These are phyloP conservation scores for Brachyptera putata DNA, from an alignment of 2,888 invertebrate genomes.

Conservation along the genomic window DNA sequence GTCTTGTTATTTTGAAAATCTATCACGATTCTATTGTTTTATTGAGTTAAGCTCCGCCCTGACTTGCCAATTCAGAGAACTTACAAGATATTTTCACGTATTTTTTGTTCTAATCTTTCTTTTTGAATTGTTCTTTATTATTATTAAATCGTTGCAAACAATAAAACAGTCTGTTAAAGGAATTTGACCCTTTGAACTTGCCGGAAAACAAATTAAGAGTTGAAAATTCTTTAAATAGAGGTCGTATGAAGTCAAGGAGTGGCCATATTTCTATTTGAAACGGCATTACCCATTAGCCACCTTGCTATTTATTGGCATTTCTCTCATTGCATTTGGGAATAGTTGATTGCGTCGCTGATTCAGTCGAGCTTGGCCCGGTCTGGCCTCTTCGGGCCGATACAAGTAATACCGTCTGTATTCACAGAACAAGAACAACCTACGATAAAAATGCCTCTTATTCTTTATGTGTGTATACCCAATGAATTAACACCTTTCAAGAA, in stretches of 20 bases:
- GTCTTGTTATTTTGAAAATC: constrained; percentile 4
- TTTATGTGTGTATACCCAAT: too few species aligned
- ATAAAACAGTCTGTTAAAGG: constrained; percentile 10
- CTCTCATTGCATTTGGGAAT: too few species aligned
- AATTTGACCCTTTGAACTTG: constrained; percentile 25
- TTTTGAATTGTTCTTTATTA: not conserved
- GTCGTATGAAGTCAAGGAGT: constrained; percentile 4
- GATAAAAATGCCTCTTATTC: too few species aligned
- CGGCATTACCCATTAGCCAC: not conserved
- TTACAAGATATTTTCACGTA: constrained; percentile 12
- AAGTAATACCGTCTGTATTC: too few species aligned
- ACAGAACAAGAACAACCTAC: too few species aligned
- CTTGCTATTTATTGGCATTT: constrained; percentile 10
- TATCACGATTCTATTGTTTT: constrained; percentile 20
- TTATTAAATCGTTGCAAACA: constrained; percentile 11
- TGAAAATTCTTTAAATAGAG: constrained; percentile 14
- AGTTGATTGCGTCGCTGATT: too few species aligned
- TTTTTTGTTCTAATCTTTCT: not conserved
- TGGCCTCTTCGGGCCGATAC: too few species aligned
- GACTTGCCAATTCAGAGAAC: constrained; percentile 6
- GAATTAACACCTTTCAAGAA: too few species aligned
- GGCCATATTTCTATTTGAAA: constrained; percentile 9
- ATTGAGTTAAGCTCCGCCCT: constrained; percentile 5
- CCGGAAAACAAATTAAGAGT: constrained; percentile 26
- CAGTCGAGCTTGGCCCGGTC: too few species aligned